A percentile compares a stretch with the other conserved stretches of the same genome.
These are phyloP conservation scores for Steinernema hermaphroditum DNA, from an alignment of 2,888 invertebrate genomes.

Conservation along the genomic window DNA sequence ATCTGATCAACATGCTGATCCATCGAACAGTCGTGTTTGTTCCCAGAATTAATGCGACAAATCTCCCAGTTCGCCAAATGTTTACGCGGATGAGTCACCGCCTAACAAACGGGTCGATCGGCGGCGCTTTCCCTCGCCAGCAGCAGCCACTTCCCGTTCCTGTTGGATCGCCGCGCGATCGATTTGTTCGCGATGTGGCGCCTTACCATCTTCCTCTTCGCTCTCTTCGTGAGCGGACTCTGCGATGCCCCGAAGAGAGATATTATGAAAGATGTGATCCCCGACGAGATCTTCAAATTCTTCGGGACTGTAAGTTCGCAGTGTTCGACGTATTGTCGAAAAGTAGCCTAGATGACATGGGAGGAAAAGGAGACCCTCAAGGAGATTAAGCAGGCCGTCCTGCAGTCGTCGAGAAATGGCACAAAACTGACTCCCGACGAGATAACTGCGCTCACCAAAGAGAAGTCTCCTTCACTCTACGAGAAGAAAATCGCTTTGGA, in stretches of 20 bases:
- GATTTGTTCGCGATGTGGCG: constrained; percentile 12
- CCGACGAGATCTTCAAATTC: constrained; percentile 27
- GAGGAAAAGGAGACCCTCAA: constrained; percentile 15
- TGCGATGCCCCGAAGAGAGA: background rate
- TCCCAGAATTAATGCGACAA: too few species aligned
- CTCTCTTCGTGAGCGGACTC: background rate
- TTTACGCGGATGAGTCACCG: constrained; percentile 12
- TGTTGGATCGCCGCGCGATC: background rate
- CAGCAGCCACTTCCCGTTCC: background rate
- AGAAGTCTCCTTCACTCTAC: constrained; percentile 18
- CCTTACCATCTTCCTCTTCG: background rate
- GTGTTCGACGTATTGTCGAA: background rate
- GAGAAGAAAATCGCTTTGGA: constrained; percentile 22
- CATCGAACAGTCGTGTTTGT: too few species aligned
- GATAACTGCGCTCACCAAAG: constrained; percentile 7
- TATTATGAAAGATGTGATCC: constrained; percentile 27
- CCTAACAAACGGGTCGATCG: background rate
- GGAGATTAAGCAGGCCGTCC: constrained; percentile 20
- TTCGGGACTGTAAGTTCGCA: background rate
- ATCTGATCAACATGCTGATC: too few species aligned
- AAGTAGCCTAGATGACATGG: background rate
- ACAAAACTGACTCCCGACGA: constrained; percentile 7
- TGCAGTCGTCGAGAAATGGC: constrained; percentile 8
- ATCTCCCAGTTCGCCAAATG: constrained; percentile 19
- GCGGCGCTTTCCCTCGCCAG: background rate